Evolutionary conservation across 2,888 invertebrate genomes (phyloP).

Genomic region (Tromatobia lineatoria): DNA sequence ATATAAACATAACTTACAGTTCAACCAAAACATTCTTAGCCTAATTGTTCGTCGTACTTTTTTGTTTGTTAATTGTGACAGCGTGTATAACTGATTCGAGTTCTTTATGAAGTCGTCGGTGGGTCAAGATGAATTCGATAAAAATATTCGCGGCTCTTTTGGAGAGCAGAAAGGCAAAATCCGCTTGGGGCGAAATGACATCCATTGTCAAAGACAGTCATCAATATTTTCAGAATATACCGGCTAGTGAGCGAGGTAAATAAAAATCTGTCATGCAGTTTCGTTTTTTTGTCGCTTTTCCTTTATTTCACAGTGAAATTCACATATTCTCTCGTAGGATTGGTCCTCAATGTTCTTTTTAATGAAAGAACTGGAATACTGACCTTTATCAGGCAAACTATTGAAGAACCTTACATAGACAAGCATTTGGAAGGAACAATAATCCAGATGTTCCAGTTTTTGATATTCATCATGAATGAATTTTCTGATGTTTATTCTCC

Average conservation of each 20-base stretch:
- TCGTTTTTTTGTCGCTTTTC: background rate
- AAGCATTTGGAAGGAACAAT: constrained; percentile 66
- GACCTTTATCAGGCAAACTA: constrained; percentile 71
- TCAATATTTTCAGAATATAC: constrained; percentile 73
- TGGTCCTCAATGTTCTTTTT: constrained; percentile 71
- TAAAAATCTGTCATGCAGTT: background rate
- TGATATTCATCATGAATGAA: constrained; percentile 74
- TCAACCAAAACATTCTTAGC: background rate
- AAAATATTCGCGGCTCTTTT: constrained; percentile 73
- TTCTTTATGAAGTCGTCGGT: background rate
- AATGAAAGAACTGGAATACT: constrained; percentile 69
- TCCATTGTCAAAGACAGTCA: constrained; percentile 68
- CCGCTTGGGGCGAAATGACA: constrained; percentile 58
- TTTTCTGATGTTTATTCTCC: constrained; percentile 72
- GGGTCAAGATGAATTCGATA: constrained; percentile 60
- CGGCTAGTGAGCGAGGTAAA: constrained; percentile 71
- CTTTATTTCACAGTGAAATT: background rate
- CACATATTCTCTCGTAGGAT: constrained; percentile 61
- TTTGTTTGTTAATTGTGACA: background rate
- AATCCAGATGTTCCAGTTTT: constrained; percentile 72
- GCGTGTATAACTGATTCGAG: background rate
- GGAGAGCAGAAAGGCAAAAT: constrained; percentile 46
- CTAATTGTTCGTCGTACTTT: background rate
- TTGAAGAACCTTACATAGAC: constrained; percentile 40
- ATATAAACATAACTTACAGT: constrained; percentile 41